phyloP scores from a whole-genome alignment of 1,140 invertebrate genomes.

The Drosophila pruinosa region DNA sequence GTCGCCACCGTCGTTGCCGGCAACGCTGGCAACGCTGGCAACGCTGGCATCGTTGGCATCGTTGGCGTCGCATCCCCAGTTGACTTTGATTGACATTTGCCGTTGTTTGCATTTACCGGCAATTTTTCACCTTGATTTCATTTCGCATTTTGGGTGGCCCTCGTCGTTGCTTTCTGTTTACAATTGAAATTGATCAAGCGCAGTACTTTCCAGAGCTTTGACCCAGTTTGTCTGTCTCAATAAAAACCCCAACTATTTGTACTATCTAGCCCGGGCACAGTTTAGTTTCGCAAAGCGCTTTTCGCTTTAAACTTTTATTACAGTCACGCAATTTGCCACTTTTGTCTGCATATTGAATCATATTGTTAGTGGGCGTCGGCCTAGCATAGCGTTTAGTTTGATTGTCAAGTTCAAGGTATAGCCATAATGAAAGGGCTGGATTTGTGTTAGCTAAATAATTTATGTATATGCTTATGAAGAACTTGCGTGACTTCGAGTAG shows the following conservation, averaged over 20 bases:
- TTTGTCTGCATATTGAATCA: conserved; percentile 15
- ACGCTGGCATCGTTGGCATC: not conserved
- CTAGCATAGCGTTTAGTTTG: conserved; percentile 3
- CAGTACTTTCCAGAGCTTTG: conserved; percentile 35
- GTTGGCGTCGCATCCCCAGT: conserved; percentile 54
- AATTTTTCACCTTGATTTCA: conserved; percentile 57
- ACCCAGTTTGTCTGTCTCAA: conserved; percentile 43
- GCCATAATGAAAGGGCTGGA: not conserved
- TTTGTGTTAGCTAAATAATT: not conserved
- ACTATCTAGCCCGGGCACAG: conserved; percentile 5
- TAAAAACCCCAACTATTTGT: not conserved
- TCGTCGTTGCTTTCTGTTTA: conserved; percentile 17
- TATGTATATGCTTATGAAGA: conserved; percentile 7
- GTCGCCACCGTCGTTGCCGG: not conserved
- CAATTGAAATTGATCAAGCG: conserved; percentile 59
- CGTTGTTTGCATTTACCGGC: conserved; percentile 73
- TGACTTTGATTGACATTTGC: conserved; percentile 77
- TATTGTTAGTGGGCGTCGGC: not conserved
- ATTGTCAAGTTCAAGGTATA: conserved; percentile 64
- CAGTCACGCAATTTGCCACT: conserved; percentile 58
- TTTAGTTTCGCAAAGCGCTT: conserved; percentile 24
- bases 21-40: conserved; percentile 19
- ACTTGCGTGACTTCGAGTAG: conserved; percentile 6
- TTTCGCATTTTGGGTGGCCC: conserved; percentile 63
- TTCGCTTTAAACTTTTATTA: conserved; percentile 33